Evolutionary conservation across 1,140 invertebrate genomes (phyloP).

Genomic region (Charaxes varanes): DNA sequence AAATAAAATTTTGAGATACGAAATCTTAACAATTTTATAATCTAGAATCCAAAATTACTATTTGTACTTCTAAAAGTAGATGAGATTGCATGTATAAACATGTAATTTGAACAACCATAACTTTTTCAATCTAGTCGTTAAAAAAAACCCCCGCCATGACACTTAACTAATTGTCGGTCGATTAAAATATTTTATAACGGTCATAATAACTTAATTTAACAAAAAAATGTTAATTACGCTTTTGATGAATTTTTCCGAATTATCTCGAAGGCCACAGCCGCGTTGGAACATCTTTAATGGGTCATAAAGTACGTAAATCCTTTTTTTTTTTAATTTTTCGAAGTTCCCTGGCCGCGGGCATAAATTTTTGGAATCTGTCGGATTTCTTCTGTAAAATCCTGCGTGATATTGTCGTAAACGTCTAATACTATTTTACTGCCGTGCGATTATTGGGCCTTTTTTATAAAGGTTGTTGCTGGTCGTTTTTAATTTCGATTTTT

Average conservation of each 20-base stretch:
- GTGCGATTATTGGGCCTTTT: constrained; percentile 15
- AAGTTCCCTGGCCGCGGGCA: constrained; percentile 32
- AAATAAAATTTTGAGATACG: no score
- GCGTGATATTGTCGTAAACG: constrained; percentile 64
- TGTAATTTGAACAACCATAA: no score
- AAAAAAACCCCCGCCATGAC: constrained; percentile 8
- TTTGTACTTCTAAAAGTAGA: neutral
- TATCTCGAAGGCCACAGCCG: constrained; percentile 27
- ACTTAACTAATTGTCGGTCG: constrained; percentile 8
- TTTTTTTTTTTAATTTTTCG: constrained; percentile 29
- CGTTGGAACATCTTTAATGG: constrained; percentile 43
- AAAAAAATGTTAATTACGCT: constrained; percentile 45
- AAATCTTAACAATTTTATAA: no score
- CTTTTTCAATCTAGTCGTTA: no score
- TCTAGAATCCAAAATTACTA: no score
- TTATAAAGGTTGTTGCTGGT: constrained; percentile 8
- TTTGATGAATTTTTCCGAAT: constrained; percentile 38
- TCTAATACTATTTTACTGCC: constrained; percentile 53
- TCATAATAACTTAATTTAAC: constrained; percentile 7
- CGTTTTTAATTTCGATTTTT: constrained; percentile 29
- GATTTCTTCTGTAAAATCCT: constrained; percentile 58
- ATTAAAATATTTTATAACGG: constrained; percentile 10
- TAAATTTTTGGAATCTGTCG: constrained; percentile 60
- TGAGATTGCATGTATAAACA: no score
- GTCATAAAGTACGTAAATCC: constrained; percentile 36